Conservation (phyloP, 2,113 vertebrate species). For the Xyliphius kryptos region DNA sequence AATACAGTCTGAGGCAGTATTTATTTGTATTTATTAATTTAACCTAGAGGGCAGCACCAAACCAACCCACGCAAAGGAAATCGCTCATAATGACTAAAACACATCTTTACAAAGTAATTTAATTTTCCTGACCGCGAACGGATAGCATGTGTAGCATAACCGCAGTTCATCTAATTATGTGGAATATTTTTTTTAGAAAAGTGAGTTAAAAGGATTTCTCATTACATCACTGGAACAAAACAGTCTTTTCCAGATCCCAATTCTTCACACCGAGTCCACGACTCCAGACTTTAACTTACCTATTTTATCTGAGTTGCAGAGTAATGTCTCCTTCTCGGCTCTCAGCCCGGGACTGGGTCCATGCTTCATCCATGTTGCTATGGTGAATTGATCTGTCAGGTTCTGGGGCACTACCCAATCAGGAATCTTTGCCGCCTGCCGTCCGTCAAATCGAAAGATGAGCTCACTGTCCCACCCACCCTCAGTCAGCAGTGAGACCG, state of each 20-base stretch:
- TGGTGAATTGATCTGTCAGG: conserved; percentile 93
- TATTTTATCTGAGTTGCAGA: conserved; percentile 96
- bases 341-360: conserved; percentile 87
- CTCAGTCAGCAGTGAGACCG: conserved; percentile 78
- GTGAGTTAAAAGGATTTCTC: neutral
- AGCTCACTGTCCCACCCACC: conserved; percentile 75
- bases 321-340: conserved; percentile 93
- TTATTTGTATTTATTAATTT: too few relatives aligned
- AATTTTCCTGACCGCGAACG: too few relatives aligned
- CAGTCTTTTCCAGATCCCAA: neutral
- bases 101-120: too few relatives aligned
- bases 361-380: conserved; percentile 95
- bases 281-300: conserved; percentile 61
- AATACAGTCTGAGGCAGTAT: too few relatives aligned
- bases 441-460: conserved; percentile 91
- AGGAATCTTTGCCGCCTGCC: conserved; percentile 89
- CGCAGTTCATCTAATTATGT: too few relatives aligned
- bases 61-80: too few relatives aligned
- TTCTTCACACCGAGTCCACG: neutral
- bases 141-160: too few relatives aligned
- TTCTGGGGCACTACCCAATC: conserved; percentile 90
- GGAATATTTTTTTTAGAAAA: too few relatives aligned
- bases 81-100: too few relatives aligned
- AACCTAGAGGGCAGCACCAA: too few relatives aligned
- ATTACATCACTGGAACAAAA: neutral